These are phyloP conservation scores for Stenodera caucasica DNA, from an alignment of 2,888 invertebrate species.

Conservation along the genomic window DNA sequence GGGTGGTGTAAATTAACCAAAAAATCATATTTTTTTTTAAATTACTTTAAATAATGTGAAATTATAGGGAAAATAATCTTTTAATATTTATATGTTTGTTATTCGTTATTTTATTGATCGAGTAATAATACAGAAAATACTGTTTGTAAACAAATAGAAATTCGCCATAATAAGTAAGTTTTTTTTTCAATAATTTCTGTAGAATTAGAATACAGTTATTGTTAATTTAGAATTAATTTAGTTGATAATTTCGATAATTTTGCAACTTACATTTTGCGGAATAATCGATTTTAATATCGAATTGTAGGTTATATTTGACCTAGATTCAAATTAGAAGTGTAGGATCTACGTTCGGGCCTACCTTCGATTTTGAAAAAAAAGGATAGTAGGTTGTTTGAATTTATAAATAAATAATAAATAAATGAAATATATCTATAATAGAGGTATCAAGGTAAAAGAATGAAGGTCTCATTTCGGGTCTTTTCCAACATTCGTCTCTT, in stretches of 20 bases:
- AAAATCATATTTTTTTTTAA: slow-evolving; percentile 35
- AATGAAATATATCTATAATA: background rate
- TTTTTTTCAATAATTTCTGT: background rate
- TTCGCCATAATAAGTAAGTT: slow-evolving; percentile 2
- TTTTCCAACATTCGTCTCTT: background rate
- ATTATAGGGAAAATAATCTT: slow-evolving; percentile 12
- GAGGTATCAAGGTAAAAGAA: background rate
- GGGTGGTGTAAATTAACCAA: slow-evolving; percentile 50
- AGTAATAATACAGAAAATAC: background rate
- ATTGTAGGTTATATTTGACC: slow-evolving; percentile 44
- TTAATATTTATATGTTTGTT: background rate
- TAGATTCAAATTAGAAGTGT: slow-evolving; percentile 35
- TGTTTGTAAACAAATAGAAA: background rate
- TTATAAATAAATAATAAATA: slow-evolving; percentile 19
- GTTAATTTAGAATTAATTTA: background rate
- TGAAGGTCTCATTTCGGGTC: background rate
- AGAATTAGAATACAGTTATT: background rate
- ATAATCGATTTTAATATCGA: slow-evolving; percentile 11
- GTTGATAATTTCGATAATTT: background rate
- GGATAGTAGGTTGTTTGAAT: slow-evolving; percentile 17
- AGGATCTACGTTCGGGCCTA: slow-evolving; percentile 15
- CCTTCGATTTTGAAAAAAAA: slow-evolving; percentile 4
- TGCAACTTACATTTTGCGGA: background rate
- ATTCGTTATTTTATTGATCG: background rate
- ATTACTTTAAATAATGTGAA: slow-evolving; percentile 24